Evolutionary conservation across 2,888 invertebrate genomes (phyloP), one percentile per base, ranked within the genome.

Genomic region (Nasonovia ribisnigri): DNA sequence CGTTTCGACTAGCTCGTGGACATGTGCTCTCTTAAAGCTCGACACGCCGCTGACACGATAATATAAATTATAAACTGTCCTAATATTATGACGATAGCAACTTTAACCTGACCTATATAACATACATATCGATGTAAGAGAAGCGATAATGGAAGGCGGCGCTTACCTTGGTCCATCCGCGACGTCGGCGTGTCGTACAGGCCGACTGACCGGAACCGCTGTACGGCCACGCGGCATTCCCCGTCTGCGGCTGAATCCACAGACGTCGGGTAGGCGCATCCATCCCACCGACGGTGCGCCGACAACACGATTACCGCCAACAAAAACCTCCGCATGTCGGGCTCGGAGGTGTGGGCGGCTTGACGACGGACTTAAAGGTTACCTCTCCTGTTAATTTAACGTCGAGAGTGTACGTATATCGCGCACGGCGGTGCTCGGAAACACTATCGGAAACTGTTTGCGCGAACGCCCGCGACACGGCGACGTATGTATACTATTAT

Each of bases 191-290:
- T 90, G 29, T 93, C 93, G 90, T 93, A 57, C 46, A 93, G 84
- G 54, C 90, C 93, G 84, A 90, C 86, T 20, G 93, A 93, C 48
- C 90, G 93, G 90, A 93, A 93, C 84, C 48, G 93, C 42, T 93
- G 90, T 24, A 93, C 90, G 48, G 93, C 90, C 24, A 93, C 51
- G 42, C 48, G 48, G 48, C 93, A 93, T 29, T 90, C 90, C 3
- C 26, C 84, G 60, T 54, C 42, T 20, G 57, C 60, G 10, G 88
- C 84, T 57, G 89, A 88, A 51, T 88, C 87, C 36, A 84, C 26
- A 43, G 91, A 86, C 54, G 92, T 57, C 84, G 93, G 93, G 57
- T 90, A 54, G 10, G 93, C 93, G 54, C 84, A 87, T 88, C 92
- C 88, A 67, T 92, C n/a, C 87, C 84, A 60, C 60, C 90, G 90